Evolutionary conservation across 2,113 vertebrate genomes (phyloP), one percentile per base, ranked within the genome.

Genomic region (Oostethus manadensis): DNA sequence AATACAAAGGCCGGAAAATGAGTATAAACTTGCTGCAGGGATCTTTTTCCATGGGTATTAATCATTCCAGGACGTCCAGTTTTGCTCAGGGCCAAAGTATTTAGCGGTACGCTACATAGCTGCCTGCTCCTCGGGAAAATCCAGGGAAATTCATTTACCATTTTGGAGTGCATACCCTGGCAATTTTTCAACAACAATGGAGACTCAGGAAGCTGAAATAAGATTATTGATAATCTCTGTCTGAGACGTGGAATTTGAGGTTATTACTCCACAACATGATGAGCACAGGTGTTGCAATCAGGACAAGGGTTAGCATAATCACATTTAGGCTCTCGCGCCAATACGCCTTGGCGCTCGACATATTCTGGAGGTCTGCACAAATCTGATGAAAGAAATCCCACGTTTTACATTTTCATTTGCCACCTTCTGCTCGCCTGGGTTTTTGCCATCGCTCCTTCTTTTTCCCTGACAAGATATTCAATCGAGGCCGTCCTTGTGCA

Each of bases 271-370:
- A 43, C 58, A 60, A 56, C 62, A 26, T 51, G 58, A 71, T 71
- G 66, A 74, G 64, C 62, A 51, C 81, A 85, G 78, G 66, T 84
- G 79, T 66, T 66, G 64, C 68, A 71, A 58, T 58, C 58, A 48
- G 49, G 74, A 40, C 48, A 54, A 51, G 45, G 57, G 44, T 58
- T 64, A 68, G 49, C 35, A 4, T 77, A 62, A 84, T 72, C n/a
- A n/a, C 6, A 1, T 74, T 80, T 71, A 45, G 33, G 23, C 53
- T 71, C 38, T 62, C 62, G 26, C 54, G 68, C 66, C 58, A 72
- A 75, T 53, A 70, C 64, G 47, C 58, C 57, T 75, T 35, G 51
- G 40, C 21, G 56, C 56, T 53, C 11, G 20, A 60, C 22, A 11
- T 64, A 22, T 66, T 70, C 23, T 70, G 2, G 1, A 60, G 21